Percentiles rank a stretch among this genome's conserved stretches.
Evolutionary conservation across 2,113 vertebrate genomes (phyloP).

Genomic region (Gavialis gangeticus): DNA sequence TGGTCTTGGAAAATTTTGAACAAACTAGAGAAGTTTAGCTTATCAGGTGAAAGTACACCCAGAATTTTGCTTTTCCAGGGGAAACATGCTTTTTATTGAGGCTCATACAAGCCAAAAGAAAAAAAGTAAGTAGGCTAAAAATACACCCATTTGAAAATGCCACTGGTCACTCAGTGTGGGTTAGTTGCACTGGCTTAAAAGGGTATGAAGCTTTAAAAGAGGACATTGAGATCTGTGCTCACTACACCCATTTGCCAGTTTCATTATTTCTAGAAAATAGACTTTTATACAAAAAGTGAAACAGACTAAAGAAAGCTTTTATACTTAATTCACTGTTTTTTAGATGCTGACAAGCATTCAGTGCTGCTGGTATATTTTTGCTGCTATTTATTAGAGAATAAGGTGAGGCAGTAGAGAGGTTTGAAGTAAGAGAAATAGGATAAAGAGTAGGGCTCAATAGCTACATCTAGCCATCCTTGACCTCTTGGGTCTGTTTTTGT

Average conservation of each 20-base stretch:
- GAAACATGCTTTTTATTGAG: background rate
- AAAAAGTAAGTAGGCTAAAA: conserved; percentile 3
- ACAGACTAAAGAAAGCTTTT: background rate
- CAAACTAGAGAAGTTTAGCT: background rate
- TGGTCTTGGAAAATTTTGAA: background rate
- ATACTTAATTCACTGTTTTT: background rate
- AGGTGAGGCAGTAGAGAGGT: background rate
- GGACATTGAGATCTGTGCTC: background rate
- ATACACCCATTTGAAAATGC: background rate
- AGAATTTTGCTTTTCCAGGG: background rate
- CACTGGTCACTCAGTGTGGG: background rate
- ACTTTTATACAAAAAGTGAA: background rate
- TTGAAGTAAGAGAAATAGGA: background rate
- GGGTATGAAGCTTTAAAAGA: background rate
- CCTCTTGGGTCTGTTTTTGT: conserved; percentile 33
- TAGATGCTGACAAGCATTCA: background rate
- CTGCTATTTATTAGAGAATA: conserved; percentile 19
- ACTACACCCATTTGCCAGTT: background rate
- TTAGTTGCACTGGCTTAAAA: background rate
- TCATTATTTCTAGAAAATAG: background rate
- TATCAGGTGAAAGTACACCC: background rate
- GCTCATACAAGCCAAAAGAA: background rate
- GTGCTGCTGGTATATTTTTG: background rate
- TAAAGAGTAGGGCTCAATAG: conserved; percentile 8
- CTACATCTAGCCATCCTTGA: background rate